phyloP scores from a whole-genome alignment of 37 sponge, comb jelly and placozoan genomes.

The Agelas oroides region DNA sequence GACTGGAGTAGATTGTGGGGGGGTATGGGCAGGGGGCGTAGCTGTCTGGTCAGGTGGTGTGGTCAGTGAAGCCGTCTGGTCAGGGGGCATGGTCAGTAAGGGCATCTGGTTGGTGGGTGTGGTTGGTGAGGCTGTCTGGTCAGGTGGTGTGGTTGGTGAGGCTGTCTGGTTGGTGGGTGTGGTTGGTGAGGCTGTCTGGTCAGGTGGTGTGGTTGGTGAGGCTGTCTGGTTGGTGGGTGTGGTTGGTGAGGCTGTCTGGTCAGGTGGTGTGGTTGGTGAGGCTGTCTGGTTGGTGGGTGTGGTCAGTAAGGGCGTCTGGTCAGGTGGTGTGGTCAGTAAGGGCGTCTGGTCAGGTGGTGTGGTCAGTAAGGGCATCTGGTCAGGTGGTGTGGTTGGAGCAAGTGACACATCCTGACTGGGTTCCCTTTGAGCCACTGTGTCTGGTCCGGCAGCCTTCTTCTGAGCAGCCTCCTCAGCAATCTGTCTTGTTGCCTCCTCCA shows the following conservation, averaged over 20 bases:
- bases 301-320: too few relatives aligned
- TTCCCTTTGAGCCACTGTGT: background rate
- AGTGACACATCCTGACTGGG: background rate
- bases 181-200: too few relatives aligned
- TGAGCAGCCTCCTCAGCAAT: background rate
- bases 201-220: background rate
- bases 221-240: background rate
- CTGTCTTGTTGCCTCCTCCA: background rate
- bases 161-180: too few relatives aligned
- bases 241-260: too few relatives aligned
- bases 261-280: too few relatives aligned
- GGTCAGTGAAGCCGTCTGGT: background rate
- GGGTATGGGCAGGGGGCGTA: too few relatives aligned
- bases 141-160: background rate
- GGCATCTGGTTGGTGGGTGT: background rate
- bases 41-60: background rate
- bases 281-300: too few relatives aligned
- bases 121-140: background rate
- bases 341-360: background rate
- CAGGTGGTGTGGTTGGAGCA: background rate
- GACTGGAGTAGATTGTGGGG: too few relatives aligned
- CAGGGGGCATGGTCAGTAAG: background rate
- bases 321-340: background rate
- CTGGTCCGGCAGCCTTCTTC: background rate
- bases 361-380: background rate